Conservation (phyloP, 2,888 invertebrate genomes). For the Gortyna flavago region DNA sequence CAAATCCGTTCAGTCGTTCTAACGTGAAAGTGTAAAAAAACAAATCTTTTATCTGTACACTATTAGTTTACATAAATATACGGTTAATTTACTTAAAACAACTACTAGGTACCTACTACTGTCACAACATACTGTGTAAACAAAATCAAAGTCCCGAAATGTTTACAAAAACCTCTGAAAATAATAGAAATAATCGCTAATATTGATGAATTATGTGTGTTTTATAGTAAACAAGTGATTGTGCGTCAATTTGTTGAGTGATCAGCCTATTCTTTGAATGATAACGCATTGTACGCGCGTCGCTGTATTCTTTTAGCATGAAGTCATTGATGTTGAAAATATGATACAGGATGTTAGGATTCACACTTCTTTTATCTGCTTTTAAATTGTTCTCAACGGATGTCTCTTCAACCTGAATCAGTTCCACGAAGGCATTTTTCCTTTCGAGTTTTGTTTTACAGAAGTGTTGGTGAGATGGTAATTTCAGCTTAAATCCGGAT, state of each 20-base stretch:
- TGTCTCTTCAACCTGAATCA: not conserved
- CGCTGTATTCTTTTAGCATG: constrained; percentile 82
- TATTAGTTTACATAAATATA: too few relatives aligned
- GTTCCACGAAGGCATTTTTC: not conserved
- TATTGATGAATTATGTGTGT: constrained; percentile 30
- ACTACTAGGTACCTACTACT: not conserved
- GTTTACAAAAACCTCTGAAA: not conserved
- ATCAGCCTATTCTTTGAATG: constrained; percentile 73
- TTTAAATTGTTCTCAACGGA: not conserved
- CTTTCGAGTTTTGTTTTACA: not conserved
- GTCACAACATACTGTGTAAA: not conserved
- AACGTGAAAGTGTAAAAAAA: not conserved
- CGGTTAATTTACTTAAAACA: not conserved
- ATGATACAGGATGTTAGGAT: constrained; percentile 75
- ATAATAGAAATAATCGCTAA: constrained; percentile 16
- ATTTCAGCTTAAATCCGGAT: constrained; percentile 7
- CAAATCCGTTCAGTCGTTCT: not conserved
- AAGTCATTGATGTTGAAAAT: constrained; percentile 82
- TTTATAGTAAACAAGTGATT: constrained; percentile 50
- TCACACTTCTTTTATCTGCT: not conserved
- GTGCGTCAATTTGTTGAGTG: constrained; percentile 57
- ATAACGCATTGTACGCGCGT: constrained; percentile 48
- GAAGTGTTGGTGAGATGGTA: not conserved
- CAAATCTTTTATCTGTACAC: not conserved
- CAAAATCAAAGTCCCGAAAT: not conserved